Conservation (phyloP, 2,113 vertebrate species). For the Lonchura striata region DNA sequence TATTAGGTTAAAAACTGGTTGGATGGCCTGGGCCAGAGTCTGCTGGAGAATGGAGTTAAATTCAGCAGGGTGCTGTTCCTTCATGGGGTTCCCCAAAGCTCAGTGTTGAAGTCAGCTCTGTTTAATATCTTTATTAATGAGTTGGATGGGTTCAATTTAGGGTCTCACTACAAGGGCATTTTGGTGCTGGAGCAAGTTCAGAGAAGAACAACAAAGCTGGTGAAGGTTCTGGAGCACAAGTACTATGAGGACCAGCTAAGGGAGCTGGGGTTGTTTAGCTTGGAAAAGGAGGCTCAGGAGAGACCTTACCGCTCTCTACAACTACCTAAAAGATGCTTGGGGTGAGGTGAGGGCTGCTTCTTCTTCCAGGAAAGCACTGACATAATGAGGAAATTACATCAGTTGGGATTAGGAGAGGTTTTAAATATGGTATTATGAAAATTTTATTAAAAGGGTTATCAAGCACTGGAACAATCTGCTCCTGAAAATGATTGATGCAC, state of each 20-base stretch:
- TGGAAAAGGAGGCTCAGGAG: not conserved
- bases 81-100: not conserved
- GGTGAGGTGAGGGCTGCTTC: not conserved
- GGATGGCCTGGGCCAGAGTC: not conserved
- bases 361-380: not conserved
- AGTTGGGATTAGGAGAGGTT: not conserved
- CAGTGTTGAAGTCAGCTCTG: not conserved
- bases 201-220: not conserved
- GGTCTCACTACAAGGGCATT: not conserved
- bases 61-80: fast-evolving
- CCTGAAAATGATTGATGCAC: not conserved
- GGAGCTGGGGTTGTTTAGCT: not conserved
- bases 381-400: not conserved
- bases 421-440: not conserved
- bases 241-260: not conserved
- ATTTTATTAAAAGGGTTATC: not conserved
- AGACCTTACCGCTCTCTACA: not conserved
- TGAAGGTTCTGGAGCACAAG: not conserved
- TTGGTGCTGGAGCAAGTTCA: not conserved
- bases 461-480: not conserved
- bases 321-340: not conserved
- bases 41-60: not conserved
- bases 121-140: not conserved
- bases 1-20: not conserved
- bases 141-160: not conserved